Evolutionary conservation across 92 coral and sea anemone genomes (phyloP).

Genomic region (Parazoanthus atlanticus): DNA sequence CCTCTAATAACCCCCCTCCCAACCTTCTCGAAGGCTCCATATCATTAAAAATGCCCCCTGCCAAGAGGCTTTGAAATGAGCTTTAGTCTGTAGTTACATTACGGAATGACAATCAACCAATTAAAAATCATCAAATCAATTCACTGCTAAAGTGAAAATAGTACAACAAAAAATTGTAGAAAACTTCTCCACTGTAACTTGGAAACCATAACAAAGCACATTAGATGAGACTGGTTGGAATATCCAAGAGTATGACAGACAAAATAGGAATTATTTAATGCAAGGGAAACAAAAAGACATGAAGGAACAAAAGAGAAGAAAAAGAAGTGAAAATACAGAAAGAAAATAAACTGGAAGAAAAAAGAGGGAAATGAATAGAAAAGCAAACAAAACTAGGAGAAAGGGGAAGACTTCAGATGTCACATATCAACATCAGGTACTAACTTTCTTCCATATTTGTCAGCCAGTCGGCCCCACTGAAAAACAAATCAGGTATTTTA

Average conservation of each 20-base stretch:
- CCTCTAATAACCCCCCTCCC: too few species aligned
- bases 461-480: constrained; percentile 32
- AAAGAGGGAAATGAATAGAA: not conserved
- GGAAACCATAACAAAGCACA: too few species aligned
- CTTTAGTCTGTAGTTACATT: too few species aligned
- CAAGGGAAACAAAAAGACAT: not conserved
- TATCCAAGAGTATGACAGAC: not conserved
- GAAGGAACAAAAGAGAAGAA: not conserved
- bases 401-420: not conserved
- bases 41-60: too few species aligned
- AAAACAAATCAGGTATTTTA: not conserved
- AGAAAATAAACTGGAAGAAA: not conserved
- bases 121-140: too few species aligned
- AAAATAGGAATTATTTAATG: not conserved
- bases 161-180: too few species aligned
- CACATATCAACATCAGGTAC: not conserved
- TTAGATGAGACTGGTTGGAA: not conserved
- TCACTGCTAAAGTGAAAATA: too few species aligned
- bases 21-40: too few species aligned
- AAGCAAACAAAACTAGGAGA: not conserved
- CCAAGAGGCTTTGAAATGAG: too few species aligned
- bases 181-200: too few species aligned
- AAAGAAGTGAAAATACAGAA: not conserved
- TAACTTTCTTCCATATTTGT: constrained; percentile 24
- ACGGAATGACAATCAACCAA: too few species aligned